Percentiles rank a stretch among this genome's conserved stretches.
phyloP scores from a whole-genome alignment of 2,797 vertebrate genomes.

The Fistularia tabacaria region DNA sequence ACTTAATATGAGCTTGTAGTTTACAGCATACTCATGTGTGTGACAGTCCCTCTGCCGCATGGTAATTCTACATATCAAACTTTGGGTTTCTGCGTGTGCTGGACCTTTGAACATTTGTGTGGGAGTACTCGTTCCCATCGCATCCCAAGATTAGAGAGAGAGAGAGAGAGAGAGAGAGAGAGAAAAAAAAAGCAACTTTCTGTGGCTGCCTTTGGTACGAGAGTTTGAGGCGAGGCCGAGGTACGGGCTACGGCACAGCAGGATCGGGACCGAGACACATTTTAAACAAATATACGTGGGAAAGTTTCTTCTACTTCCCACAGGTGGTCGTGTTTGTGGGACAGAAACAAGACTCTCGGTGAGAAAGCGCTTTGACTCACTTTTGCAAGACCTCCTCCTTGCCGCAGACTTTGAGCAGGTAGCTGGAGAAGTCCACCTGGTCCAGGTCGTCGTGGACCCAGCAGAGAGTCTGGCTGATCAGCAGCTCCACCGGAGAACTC shows the following conservation, averaged over 20 bases:
- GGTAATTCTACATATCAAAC: constrained; percentile 1
- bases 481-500: constrained; percentile 93
- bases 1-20: too few relatives aligned
- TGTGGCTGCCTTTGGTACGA: constrained; percentile 1
- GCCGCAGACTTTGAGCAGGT: constrained; percentile 95
- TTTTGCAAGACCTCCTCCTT: constrained; percentile 94
- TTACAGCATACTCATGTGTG: not conserved
- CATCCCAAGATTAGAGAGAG: constrained; percentile 25
- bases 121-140: constrained; percentile 28
- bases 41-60: not conserved
- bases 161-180: not conserved
- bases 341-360: too few relatives aligned
- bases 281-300: too few relatives aligned
- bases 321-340: too few relatives aligned
- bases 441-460: constrained; percentile 98
- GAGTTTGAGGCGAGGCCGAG: constrained; percentile 18
- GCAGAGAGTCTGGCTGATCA: constrained; percentile 97
- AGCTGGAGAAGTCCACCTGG: constrained; percentile 91
- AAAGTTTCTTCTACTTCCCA: too few relatives aligned
- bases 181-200: constrained; percentile 4
- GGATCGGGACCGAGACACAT: too few relatives aligned
- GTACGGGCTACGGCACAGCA: too few relatives aligned
- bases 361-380: constrained; percentile 72
- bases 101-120: constrained; percentile 12
- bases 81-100: constrained; percentile 8